A percentile compares a stretch with the other conserved stretches of the same genome.
These are phyloP conservation scores for Gobiocypris rarus DNA, from an alignment of 2,113 vertebrate genomes.

Conservation along the genomic window DNA sequence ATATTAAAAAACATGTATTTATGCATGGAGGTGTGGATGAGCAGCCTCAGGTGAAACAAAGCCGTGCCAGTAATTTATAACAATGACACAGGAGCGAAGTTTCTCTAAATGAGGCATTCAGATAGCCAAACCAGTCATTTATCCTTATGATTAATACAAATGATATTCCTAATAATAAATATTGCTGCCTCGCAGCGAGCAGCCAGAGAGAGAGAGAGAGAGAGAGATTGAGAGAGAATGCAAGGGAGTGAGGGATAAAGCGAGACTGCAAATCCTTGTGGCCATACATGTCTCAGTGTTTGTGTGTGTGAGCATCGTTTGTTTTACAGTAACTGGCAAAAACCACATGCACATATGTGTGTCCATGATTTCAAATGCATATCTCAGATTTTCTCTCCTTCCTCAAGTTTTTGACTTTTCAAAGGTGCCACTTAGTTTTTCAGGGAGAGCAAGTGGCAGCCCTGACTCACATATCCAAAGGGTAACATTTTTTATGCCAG, in stretches of 20 bases:
- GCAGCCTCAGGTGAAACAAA: constrained; percentile 93
- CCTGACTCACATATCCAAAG: too few species aligned
- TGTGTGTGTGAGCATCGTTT: constrained; percentile 18
- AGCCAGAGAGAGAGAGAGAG: constrained; percentile 21
- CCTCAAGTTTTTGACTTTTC: neutral
- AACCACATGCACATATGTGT: neutral
- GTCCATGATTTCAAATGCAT: neutral
- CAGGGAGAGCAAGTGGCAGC: too few species aligned
- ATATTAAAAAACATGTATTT: constrained; percentile 17
- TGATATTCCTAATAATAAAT: constrained; percentile 99
- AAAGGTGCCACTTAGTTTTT: neutral
- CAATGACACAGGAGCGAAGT: constrained; percentile 98
- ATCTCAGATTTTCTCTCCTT: neutral
- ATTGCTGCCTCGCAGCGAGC: constrained; percentile 79
- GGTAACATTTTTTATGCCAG: too few species aligned
- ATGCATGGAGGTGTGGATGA: constrained; percentile 84
- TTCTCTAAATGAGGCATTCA: constrained; percentile 99
- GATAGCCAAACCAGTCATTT: constrained; percentile 99
- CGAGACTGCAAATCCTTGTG: constrained; percentile 44
- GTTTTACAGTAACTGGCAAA: neutral
- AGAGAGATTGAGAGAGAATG: constrained; percentile 13
- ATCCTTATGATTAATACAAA: constrained; percentile 99
- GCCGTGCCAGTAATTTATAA: constrained; percentile 98
- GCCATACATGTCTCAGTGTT: constrained; percentile 15
- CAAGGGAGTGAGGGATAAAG: neutral